Evolutionary conservation across 30 jellyfish, hydroid and myxozoan genomes (phyloP), one percentile per base, ranked within the genome.

Genomic region (Hydractinia echinata): DNA sequence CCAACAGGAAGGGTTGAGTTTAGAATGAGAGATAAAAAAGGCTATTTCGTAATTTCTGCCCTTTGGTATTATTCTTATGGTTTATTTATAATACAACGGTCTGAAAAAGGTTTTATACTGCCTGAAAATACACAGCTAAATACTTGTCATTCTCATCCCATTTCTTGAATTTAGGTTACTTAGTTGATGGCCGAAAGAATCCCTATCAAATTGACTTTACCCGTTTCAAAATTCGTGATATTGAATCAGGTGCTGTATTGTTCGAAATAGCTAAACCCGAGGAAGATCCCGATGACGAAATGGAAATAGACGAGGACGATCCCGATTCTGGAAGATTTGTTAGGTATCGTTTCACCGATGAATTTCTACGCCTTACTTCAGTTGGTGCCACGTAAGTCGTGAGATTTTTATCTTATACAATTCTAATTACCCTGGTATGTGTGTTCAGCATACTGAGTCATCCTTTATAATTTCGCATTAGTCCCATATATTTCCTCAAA

Each of bases 381-480:
- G 99, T 93, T 51, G 99, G 99, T 8, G 99, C 99, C 55, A 93
- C 99, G 99, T 93, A 73, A 93, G 99, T 86, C n/a, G 19, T 13
- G 19, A n/a, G 19, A n/a, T 13, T 6, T 64, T 30, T 30, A 30
- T 30, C 2, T 30, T 30, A 30, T 30, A 2, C 44, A 30, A 30
- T 30, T 30, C 44, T 30, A 30, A 0, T 30, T 30, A 30, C 44
- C 44, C 44, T 30, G 1, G 44, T 30, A 30, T 30, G 44, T 30
- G 44, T 30, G 44, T 30, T 30, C 2, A 30, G 2, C 44, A 30
- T 0, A 30, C 44, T 2, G 44, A 30, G 1, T 30, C 44, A 30
- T 30, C 2, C 44, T 30, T n/a, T 30, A 30, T 2, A 30, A 30
- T 30, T 2, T 30, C 44, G 44, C 44, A 30, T 30, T 30, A 0